phyloP scores from a whole-genome alignment of 2,797 vertebrate species.

The Catharus ustulatus region DNA sequence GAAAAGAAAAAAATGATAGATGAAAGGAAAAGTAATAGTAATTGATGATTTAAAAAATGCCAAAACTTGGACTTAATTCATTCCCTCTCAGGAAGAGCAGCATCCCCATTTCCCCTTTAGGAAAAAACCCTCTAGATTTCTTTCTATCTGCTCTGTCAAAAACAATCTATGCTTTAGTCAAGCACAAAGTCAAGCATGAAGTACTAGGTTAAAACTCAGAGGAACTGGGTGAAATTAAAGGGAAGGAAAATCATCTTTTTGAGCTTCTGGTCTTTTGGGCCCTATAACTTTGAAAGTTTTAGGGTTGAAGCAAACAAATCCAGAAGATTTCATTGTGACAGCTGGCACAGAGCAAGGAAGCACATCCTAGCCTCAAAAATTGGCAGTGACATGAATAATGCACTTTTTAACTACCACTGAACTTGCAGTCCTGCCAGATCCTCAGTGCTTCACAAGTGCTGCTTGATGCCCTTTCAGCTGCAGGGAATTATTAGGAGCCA shows the following conservation, averaged over 20 bases:
- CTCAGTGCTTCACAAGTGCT: neutral
- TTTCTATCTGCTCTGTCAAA: neutral
- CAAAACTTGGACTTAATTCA: neutral
- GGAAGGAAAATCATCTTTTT: neutral
- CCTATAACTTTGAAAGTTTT: neutral
- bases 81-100: neutral
- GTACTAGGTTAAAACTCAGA: neutral
- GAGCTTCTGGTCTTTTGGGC: neutral
- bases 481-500: neutral
- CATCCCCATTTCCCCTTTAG: neutral
- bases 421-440: neutral
- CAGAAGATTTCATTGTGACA: neutral
- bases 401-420: neutral
- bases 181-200: neutral
- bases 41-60: neutral
- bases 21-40: neutral
- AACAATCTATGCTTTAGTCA: neutral
- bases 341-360: neutral
- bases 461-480: neutral
- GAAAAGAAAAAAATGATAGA: neutral
- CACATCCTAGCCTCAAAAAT: neutral
- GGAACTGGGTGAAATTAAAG: neutral
- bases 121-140: neutral
- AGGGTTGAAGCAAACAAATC: neutral
- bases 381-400: neutral